Conservation (phyloP, 2,797 vertebrate genomes). For the Denticeps clupeoides region DNA sequence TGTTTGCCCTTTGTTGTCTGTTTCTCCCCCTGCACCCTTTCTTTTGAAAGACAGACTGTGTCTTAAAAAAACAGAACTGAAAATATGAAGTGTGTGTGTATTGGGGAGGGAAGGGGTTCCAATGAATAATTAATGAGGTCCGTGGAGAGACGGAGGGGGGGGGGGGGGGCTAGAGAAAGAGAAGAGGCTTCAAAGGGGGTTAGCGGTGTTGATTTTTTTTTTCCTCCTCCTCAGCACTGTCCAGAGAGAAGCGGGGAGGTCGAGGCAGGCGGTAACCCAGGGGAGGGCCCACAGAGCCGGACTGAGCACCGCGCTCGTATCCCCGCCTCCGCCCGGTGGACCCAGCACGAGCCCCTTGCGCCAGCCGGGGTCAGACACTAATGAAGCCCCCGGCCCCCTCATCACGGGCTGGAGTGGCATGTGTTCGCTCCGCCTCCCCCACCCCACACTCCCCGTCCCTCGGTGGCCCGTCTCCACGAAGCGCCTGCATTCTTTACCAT, state of each 20-base stretch:
- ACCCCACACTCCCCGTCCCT: slow-evolving; percentile 24
- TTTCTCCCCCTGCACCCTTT: slow-evolving; percentile 27
- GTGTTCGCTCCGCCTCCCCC: slow-evolving; percentile 34
- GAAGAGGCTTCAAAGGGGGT: slow-evolving; percentile 56
- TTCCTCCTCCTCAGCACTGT: slow-evolving; percentile 47
- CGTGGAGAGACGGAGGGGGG: slow-evolving; percentile 41
- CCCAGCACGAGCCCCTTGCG: slow-evolving; percentile 44
- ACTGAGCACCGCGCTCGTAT: too few relatives aligned
- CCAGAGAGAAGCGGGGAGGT: slow-evolving; percentile 58
- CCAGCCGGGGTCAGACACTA: slow-evolving; percentile 59
- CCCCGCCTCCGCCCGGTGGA: neutral
- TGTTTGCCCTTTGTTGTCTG: slow-evolving; percentile 42
- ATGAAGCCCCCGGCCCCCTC: slow-evolving; percentile 63
- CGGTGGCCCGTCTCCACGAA: too few relatives aligned
- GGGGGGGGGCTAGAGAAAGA: slow-evolving; percentile 40
- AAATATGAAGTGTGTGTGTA: slow-evolving; percentile 35
- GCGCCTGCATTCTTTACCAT: neutral
- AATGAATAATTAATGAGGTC: slow-evolving; percentile 72
- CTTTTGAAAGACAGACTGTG: slow-evolving; percentile 29
- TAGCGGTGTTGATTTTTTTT: slow-evolving; percentile 53
- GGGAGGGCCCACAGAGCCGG: slow-evolving; percentile 31
- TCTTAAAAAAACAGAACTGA: slow-evolving; percentile 27
- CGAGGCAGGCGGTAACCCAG: slow-evolving; percentile 43
- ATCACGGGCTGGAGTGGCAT: slow-evolving; percentile 35
- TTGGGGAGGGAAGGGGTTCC: slow-evolving; percentile 41